Conservation (phyloP, 2,888 invertebrate genomes). For the Eumacrocentrus americanus region DNA sequence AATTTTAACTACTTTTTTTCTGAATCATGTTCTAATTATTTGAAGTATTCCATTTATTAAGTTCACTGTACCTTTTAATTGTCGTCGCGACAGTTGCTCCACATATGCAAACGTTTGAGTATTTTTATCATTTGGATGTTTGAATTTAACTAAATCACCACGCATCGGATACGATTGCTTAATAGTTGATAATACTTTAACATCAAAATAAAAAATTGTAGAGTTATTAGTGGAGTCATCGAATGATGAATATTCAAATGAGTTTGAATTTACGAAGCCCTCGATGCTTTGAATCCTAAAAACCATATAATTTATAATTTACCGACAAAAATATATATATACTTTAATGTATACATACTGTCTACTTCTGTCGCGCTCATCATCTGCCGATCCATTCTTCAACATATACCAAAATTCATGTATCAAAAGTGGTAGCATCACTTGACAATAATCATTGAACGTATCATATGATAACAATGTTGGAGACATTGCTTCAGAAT, state of each 20-base stretch:
- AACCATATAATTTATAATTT: background rate
- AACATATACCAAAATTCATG: slow-evolving; percentile 70
- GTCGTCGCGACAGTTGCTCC: background rate
- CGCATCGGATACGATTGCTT: slow-evolving; percentile 5
- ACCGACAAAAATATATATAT: background rate
- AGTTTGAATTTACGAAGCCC: background rate
- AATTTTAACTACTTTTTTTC: no score
- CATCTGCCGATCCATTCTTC: slow-evolving; percentile 47
- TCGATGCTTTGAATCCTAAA: background rate
- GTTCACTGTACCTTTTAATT: background rate
- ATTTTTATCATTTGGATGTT: background rate
- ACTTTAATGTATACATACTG: background rate
- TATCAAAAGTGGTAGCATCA: slow-evolving; percentile 66
- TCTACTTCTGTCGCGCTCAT: background rate
- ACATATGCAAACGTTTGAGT: slow-evolving; percentile 14
- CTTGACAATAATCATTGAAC: slow-evolving; percentile 67
- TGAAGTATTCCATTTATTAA: no score
- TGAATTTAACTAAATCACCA: slow-evolving; percentile 15
- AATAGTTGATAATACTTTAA: background rate
- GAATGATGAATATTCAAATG: background rate
- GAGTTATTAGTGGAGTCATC: background rate
- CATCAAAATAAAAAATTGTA: background rate
- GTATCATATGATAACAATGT: slow-evolving; percentile 65
- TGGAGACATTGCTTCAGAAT: slow-evolving; percentile 62
- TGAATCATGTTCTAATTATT: no score